Evolutionary conservation across 2,888 invertebrate species (phyloP).

Genomic region (Paralinhomoeus sp.): DNA sequence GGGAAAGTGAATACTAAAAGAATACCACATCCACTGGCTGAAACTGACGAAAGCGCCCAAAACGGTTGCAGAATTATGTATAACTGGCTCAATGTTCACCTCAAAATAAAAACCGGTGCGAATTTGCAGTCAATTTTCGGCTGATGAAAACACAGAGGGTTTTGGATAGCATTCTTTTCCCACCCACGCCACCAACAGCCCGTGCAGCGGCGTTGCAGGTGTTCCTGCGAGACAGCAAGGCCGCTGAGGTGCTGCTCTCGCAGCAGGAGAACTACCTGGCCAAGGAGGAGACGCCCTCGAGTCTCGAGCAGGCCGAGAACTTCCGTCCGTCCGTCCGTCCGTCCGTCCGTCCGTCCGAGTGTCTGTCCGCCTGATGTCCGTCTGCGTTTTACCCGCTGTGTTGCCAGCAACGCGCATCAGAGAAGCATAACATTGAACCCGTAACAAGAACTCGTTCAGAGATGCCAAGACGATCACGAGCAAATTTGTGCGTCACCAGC

Average conservation of each 20-base stretch:
- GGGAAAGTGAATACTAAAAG: too few relatives aligned
- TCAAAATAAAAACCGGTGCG: neutral
- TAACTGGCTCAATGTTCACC: too few relatives aligned
- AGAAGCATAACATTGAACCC: neutral
- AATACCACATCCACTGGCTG: too few relatives aligned
- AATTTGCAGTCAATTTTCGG: neutral
- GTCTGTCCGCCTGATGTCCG: neutral
- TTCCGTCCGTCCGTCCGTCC: too few relatives aligned
- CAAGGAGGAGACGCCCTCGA: conserved; percentile 51
- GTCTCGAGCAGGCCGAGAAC: conserved; percentile 84
- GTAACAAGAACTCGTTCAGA: conserved; percentile 5
- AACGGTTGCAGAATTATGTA: too few relatives aligned
- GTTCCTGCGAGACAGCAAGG: conserved; percentile 82
- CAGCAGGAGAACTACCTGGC: conserved; percentile 93
- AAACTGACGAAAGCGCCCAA: too few relatives aligned
- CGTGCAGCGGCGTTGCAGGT: too few relatives aligned
- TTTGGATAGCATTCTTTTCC: conserved; percentile 5
- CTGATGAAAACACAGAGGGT: conserved; percentile 14
- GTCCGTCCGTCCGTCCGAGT: too few relatives aligned
- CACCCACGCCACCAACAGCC: conserved; percentile 2
- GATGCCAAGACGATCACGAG: conserved; percentile 97
- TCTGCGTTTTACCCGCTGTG: neutral
- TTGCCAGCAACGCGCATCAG: neutral
- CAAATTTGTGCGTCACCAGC: conserved; percentile 97
- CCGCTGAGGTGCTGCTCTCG: conserved; percentile 75